phyloP scores from a whole-genome alignment of 1,140 invertebrate genomes.

The Panagrolaimus sp. region DNA sequence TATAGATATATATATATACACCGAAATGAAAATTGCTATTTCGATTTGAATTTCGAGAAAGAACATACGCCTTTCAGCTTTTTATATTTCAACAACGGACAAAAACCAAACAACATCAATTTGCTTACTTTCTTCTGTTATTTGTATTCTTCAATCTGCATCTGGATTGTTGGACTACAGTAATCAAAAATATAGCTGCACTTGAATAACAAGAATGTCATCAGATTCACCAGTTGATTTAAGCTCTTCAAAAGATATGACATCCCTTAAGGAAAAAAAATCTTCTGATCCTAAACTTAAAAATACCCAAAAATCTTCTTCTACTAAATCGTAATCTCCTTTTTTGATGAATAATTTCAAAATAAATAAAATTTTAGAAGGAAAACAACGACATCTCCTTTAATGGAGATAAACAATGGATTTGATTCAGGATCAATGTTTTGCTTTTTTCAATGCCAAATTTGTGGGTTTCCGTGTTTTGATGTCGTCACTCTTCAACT shows the following conservation, averaged over 20 bases:
- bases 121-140: background rate
- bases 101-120: background rate
- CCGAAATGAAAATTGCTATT: conserved; percentile 17
- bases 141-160: background rate
- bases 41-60: background rate
- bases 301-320: background rate
- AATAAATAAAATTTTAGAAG: too few species aligned
- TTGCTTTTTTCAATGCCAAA: conserved; percentile 5
- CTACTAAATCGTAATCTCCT: background rate
- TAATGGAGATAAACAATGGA: too few species aligned
- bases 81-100: background rate
- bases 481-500: conserved; percentile 5
- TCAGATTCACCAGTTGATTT: background rate
- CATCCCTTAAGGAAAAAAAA: background rate
- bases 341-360: background rate
- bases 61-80: background rate
- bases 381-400: too few species aligned
- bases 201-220: background rate
- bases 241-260: background rate
- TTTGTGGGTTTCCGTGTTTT: background rate
- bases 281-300: background rate
- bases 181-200: background rate
- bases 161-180: background rate
- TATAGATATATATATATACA: too few species aligned
- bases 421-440: background rate